Evolutionary conservation across 2,888 invertebrate species (phyloP), one percentile per base, ranked within the genome.

Genomic region (Phaonia tiefii): DNA sequence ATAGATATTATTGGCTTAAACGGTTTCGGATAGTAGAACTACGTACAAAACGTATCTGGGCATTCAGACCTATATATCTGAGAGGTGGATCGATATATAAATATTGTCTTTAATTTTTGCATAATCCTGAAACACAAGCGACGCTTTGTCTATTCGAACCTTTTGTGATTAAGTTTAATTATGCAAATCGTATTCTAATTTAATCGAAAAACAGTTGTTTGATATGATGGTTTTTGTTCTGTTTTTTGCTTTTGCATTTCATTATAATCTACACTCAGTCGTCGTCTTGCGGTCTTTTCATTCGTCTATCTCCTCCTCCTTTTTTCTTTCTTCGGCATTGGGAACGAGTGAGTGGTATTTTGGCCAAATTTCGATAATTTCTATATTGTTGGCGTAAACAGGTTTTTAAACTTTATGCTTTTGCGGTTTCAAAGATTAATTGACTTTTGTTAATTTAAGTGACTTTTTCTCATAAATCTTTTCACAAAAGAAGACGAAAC

Each of bases 121-220:
- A 76, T 84, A 76, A 76, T 65, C 49, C 73, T 22, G 31, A 65
- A 63, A 76, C 56, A 42, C 63, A 42, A 13, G 44, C 76, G 80
- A 77, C 82, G 58, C 54, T 37, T 73, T 80, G 80, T 83, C 83
- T 82, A 67, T 67, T 20, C 25, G 69, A 76, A 74, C 51, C 39
- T 70, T 76, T 77, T 66, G 72, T 42, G 51, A 76, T 67, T 42
- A 73, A 42, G 56, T 60, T 85, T 84, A 85, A 87, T 85, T 84
- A 88, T 88, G 86, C 85, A 88, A 88, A 88, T 88, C 84, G 82
- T 86, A 84, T 85, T 85, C 86, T 85, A 86, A 86, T 71, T 10
- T 75, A 46, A 13, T 60, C 71, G 44, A 7, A 56, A 39, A 67
- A 67, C 46, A 75, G 72, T 75, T 76, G 65, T 87, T 88, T 86